Conservation (phyloP, 1,140 invertebrate genomes). For the Sipha flava region DNA sequence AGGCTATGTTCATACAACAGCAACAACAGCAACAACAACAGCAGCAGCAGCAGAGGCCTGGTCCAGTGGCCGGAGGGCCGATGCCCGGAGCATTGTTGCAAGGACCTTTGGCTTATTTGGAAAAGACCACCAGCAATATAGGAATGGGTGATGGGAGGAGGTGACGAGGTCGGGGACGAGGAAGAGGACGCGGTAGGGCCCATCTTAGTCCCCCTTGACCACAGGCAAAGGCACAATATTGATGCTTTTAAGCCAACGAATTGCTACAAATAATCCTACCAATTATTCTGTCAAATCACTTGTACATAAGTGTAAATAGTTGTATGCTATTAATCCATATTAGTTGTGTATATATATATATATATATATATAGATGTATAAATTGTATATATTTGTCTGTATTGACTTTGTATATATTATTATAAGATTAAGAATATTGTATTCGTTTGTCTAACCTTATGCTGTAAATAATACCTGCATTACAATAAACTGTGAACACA, state of each 20-base stretch:
- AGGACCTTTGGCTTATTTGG: slow-evolving; percentile 64
- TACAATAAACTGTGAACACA: not conserved
- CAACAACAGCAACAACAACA: slow-evolving; percentile 42
- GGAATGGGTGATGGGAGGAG: slow-evolving; percentile 61
- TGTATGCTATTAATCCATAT: not conserved
- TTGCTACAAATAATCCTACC: slow-evolving; percentile 27
- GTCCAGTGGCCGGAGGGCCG: slow-evolving; percentile 40
- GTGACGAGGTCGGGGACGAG: slow-evolving; percentile 63
- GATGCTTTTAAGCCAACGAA: slow-evolving; percentile 8
- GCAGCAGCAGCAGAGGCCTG: slow-evolving; percentile 34
- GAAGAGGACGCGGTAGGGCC: slow-evolving; percentile 55
- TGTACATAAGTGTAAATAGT: slow-evolving; percentile 9
- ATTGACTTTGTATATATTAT: too few species aligned
- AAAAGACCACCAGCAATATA: slow-evolving; percentile 75
- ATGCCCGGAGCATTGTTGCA: slow-evolving; percentile 50
- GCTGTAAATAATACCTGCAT: not conserved
- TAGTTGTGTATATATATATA: not conserved
- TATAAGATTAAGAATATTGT: too few species aligned
- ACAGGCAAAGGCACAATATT: slow-evolving; percentile 21
- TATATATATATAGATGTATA: too few species aligned
- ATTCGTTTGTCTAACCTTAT: too few species aligned
- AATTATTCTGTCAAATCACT: slow-evolving; percentile 9
- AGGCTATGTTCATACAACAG: slow-evolving; percentile 53
- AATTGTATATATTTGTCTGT: too few species aligned
- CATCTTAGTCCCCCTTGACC: slow-evolving; percentile 31